Evolutionary conservation across 2,797 vertebrate genomes (phyloP).

Genomic region (Argya squamiceps): DNA sequence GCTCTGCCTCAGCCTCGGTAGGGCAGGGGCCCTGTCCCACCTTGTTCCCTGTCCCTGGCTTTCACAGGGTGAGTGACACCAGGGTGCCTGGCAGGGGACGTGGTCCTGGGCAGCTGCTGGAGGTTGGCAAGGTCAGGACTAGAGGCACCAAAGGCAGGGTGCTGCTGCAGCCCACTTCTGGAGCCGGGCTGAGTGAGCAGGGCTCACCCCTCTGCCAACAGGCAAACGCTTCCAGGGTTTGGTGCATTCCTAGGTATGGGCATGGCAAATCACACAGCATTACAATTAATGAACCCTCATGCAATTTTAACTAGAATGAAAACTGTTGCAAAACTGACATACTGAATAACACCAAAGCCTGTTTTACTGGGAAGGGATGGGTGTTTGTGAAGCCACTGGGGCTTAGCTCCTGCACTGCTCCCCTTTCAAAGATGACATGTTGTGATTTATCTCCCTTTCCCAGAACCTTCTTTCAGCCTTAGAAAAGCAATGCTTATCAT

Average conservation of each 20-base stretch:
- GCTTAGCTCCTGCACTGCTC: background rate
- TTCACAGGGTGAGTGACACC: background rate
- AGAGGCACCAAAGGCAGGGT: fast-evolving
- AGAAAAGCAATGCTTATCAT: background rate
- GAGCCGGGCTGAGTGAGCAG: background rate
- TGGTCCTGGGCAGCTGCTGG: background rate
- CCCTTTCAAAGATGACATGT: background rate
- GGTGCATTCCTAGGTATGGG: background rate
- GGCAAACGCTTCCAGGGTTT: background rate
- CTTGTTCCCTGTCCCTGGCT: background rate
- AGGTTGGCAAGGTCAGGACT: background rate
- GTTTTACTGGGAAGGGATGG: background rate
- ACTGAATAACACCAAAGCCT: background rate
- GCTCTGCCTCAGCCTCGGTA: background rate
- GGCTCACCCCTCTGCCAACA: background rate
- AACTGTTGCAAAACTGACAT: background rate
- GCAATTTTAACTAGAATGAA: background rate
- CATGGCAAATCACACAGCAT: background rate
- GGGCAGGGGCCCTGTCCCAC: fast-evolving
- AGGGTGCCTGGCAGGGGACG: fast-evolving
- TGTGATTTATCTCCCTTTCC: conserved; percentile 5
- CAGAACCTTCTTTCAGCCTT: conserved; percentile 12
- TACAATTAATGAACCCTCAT: background rate
- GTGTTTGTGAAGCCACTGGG: background rate
- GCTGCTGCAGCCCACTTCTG: background rate